phyloP scores from a whole-genome alignment of 1,140 invertebrate species.

The Geopemphigus sp. region DNA sequence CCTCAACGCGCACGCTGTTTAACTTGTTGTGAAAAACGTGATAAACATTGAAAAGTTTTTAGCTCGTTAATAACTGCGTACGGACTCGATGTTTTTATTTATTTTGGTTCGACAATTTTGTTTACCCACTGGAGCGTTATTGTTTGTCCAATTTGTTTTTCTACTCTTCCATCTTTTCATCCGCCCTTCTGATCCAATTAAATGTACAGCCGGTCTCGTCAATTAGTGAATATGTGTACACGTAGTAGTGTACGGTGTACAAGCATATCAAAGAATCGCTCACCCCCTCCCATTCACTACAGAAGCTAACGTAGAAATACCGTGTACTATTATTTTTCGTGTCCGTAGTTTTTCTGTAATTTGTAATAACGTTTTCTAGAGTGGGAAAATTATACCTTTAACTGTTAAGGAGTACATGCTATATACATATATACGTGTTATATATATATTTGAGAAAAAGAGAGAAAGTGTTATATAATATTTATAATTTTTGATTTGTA shows the following conservation, averaged over 20 bases:
- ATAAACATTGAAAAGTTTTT: constrained; percentile 2
- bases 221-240: constrained; percentile 36
- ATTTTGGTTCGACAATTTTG: constrained; percentile 37
- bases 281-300: too few species aligned
- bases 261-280: constrained; percentile 21
- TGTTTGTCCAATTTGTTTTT: constrained; percentile 49
- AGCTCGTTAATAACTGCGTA: constrained; percentile 30
- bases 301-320: constrained; percentile 27
- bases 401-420: not conserved
- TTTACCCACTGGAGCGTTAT: constrained; percentile 41
- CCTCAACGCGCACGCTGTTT: too few species aligned
- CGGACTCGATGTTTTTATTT: constrained; percentile 4
- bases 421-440: not conserved
- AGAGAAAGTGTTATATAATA: not conserved
- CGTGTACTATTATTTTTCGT: constrained; percentile 4
- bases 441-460: not conserved
- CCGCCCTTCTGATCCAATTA: constrained; percentile 45
- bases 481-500: not conserved
- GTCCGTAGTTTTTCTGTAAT: not conserved
- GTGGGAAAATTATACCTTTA: not conserved
- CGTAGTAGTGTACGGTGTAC: not conserved
- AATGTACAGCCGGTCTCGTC: constrained; percentile 33
- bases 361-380: too few species aligned
- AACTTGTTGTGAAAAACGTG: not conserved
- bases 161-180: not conserved